Conservation (phyloP, 1,140 invertebrate species). For the Leptopilina clavipes region DNA sequence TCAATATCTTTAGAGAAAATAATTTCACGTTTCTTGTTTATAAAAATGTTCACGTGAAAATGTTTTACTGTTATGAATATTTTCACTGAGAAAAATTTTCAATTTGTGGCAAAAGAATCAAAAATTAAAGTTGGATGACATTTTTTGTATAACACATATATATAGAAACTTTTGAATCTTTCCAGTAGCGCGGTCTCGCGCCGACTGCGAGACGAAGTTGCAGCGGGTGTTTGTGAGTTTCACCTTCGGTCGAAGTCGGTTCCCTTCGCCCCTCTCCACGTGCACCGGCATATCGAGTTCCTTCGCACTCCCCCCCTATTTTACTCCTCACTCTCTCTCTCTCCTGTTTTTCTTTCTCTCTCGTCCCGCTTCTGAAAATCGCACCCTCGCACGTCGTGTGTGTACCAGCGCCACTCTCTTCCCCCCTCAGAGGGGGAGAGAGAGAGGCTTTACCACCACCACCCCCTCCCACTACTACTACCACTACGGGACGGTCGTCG, state of each 20-base stretch:
- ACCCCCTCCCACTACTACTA: constrained; percentile 42
- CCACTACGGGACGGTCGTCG: constrained; percentile 33
- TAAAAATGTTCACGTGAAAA: no score
- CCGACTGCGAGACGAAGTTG: constrained; percentile 68
- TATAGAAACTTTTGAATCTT: constrained; percentile 50
- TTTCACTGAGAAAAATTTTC: neutral
- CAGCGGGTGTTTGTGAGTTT: constrained; percentile 66
- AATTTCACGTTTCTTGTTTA: no score
- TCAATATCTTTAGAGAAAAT: no score
- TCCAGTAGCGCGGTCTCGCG: constrained; percentile 73
- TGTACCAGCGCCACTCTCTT: constrained; percentile 15
- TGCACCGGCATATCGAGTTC: constrained; percentile 45
- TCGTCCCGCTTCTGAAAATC: constrained; percentile 26
- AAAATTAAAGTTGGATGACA: no score
- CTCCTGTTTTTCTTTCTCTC: no score
- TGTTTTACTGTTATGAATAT: no score
- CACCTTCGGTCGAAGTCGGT: constrained; percentile 63
- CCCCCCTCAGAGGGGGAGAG: no score
- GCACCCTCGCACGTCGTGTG: constrained; percentile 40
- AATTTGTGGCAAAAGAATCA: no score
- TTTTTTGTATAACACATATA: neutral
- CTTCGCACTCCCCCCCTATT: constrained; percentile 41
- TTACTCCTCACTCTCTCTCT: no score
- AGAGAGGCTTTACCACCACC: no score
- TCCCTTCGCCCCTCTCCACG: constrained; percentile 51